phyloP scores from a whole-genome alignment of 2,888 invertebrate species.

The Sinohyriopsis cumingii region DNA sequence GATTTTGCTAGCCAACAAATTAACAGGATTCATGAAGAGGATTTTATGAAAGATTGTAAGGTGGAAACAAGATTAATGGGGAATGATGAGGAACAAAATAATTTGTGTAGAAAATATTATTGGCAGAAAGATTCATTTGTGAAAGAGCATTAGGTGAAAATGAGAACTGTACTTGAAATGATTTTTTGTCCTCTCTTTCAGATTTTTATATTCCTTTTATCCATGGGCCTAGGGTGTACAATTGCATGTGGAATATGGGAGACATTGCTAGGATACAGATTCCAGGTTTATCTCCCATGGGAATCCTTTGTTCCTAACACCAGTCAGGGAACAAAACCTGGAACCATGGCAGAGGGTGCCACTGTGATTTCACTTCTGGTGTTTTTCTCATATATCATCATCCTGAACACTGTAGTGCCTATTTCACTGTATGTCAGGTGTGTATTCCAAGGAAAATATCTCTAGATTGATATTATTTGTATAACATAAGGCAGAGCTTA shows the following conservation, averaged over 20 bases:
- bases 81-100: too few species aligned
- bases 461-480: background rate
- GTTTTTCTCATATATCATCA: constrained; percentile 99
- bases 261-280: constrained; percentile 82
- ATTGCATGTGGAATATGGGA: constrained; percentile 99
- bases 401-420: constrained; percentile 99
- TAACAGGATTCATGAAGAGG: too few species aligned
- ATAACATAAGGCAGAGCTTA: too few species aligned
- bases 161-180: background rate
- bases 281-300: constrained; percentile 87
- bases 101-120: background rate
- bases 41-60: too few species aligned
- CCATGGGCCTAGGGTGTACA: constrained; percentile 98
- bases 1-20: too few species aligned
- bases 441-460: constrained; percentile 48
- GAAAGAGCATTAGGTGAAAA: background rate
- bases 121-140: background rate
- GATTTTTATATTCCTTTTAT: constrained; percentile 98
- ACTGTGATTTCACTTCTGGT: constrained; percentile 94
- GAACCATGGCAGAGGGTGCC: constrained; percentile 58
- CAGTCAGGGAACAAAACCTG: constrained; percentile 31
- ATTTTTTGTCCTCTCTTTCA: constrained; percentile 74
- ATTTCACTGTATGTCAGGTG: constrained; percentile 98
- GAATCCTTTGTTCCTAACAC: constrained; percentile 87
- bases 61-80: too few species aligned